Evolutionary conservation across 2,888 invertebrate species (phyloP).

Genomic region (Pristionchus maxplancki): DNA sequence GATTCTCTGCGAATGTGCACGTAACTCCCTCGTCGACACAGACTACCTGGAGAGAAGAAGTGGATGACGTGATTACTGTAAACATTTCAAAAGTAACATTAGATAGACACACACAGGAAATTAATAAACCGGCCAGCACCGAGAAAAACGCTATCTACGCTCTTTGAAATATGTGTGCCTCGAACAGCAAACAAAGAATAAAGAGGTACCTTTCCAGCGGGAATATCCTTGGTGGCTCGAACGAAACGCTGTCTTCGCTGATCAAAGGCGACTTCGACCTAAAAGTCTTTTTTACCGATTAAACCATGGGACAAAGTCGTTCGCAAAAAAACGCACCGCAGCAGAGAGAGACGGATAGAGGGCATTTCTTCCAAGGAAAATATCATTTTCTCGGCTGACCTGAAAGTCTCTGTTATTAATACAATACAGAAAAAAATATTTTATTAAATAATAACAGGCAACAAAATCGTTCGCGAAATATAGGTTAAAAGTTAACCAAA

Average conservation of each 20-base stretch:
- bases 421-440: neutral
- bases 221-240: constrained; percentile 48
- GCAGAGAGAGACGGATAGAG: constrained; percentile 27
- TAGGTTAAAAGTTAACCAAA: neutral
- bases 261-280: constrained; percentile 41
- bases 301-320: too few species aligned
- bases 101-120: too few species aligned
- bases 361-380: constrained; percentile 25
- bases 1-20: constrained; percentile 42
- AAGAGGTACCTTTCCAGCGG: constrained; percentile 46
- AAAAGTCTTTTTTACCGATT: too few species aligned
- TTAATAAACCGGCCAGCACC: neutral
- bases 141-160: too few species aligned
- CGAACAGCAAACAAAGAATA: neutral
- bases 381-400: constrained; percentile 49
- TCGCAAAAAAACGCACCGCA: too few species aligned
- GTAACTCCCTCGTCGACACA: constrained; percentile 52
- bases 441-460: neutral
- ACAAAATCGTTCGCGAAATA: neutral
- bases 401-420: neutral
- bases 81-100: too few species aligned
- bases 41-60: constrained; percentile 1
- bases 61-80: neutral
- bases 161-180: too few species aligned
- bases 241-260: constrained; percentile 39